Base-by-base conservation (phyloP, 2,113 vertebrate genomes). In the Cyprinodon brontotheroides region DNA sequence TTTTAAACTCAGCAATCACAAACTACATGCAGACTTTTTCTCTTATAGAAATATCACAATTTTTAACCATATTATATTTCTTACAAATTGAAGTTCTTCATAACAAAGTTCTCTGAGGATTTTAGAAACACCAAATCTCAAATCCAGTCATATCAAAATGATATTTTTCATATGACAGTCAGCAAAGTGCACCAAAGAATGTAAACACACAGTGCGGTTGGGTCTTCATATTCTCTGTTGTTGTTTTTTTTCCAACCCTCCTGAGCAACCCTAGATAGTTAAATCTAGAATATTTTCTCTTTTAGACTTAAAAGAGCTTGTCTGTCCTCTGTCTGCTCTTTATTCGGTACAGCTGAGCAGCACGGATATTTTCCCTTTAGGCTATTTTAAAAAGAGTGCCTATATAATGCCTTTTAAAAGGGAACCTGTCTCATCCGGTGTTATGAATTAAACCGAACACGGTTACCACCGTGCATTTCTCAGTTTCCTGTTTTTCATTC, bases 161-260 rank as follows among this genome's bases (percentile, higher is more conserved):
- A 20, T 2, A 29, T 29, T 29, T 20, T 57, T n/a, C 17, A 57
- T 6, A 2, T 9, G 50, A n/a, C 50, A 57, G 17, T 15, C 8
- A 8, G 17, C 20, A 10, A 20, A 9, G 50, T 20, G 9, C 5
- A 37, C 14, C 45, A 17, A 11, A 53, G 15, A 2, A 11, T 13
- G 66, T 29, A 29, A 29, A 29, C 29, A 29, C 29, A 20, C 37
- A 47, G 14, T 53, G 48, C 0, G 39, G 38, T 11, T 61, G 20
- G 14, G 59, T 10, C 57, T 3, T 62, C 10, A 47, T n/a, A 2
- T 41, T 17, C 9, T n/a, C 3, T 61, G 4, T 47, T 29, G 15
- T 39, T 0, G 11, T 70, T 43, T 22, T 0, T 0, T 22, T 60
- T 43, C 45, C 0, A 37, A 47, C 68, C 41, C 14, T 22, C 47